Evolutionary conservation across 2,888 invertebrate genomes (phyloP).

Genomic region (Drymonia ruficornis): DNA sequence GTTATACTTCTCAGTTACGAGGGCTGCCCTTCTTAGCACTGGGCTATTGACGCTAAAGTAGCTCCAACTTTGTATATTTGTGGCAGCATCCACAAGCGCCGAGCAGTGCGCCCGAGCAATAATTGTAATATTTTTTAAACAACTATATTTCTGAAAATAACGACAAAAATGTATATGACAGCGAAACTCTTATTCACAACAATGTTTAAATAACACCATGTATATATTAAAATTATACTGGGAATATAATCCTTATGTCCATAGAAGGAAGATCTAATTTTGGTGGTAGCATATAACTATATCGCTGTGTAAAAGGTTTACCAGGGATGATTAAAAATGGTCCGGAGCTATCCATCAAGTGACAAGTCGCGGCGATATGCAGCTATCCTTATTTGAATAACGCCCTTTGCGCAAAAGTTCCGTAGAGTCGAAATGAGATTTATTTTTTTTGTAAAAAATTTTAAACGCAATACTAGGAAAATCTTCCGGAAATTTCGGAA

Average conservation of each 20-base stretch:
- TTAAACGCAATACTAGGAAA: too few species aligned
- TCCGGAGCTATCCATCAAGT: slow-evolving; percentile 75
- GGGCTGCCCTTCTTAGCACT: too few species aligned
- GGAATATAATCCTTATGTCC: slow-evolving; percentile 8
- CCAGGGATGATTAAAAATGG: slow-evolving; percentile 75
- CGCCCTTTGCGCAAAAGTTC: slow-evolving; percentile 34
- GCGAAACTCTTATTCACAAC: slow-evolving; percentile 55
- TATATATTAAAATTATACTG: background rate
- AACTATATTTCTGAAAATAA: slow-evolving; percentile 18
- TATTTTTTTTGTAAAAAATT: background rate
- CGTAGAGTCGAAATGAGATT: slow-evolving; percentile 20
- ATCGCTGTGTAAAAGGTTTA: slow-evolving; percentile 20
- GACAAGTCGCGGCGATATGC: slow-evolving; percentile 68
- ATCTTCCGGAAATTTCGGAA: too few species aligned
- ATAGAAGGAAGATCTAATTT: slow-evolving; percentile 17
- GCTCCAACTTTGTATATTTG: too few species aligned
- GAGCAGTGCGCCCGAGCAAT: too few species aligned
- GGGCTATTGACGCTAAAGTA: too few species aligned
- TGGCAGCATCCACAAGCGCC: too few species aligned
- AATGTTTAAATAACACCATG: slow-evolving; percentile 31
- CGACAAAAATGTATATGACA: slow-evolving; percentile 55
- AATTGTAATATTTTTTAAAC: background rate
- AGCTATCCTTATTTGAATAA: slow-evolving; percentile 76
- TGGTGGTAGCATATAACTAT: slow-evolving; percentile 13
- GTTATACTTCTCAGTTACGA: too few species aligned